Conservation (phyloP, 2,113 vertebrate species). For the Ellobius talpinus region DNA sequence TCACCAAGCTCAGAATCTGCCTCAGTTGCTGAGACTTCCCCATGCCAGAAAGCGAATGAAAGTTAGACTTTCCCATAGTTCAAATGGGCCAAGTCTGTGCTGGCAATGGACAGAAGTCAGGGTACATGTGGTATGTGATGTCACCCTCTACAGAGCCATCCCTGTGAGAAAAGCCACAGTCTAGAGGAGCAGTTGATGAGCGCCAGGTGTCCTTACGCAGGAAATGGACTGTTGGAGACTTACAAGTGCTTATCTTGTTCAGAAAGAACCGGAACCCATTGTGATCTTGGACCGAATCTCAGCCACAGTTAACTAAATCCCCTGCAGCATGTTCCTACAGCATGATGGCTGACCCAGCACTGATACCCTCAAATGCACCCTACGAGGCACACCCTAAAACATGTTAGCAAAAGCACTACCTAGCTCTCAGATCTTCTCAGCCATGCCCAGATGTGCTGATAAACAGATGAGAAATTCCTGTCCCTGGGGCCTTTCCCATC, state of each 20-base stretch:
- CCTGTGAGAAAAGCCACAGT: neutral
- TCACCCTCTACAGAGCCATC: neutral
- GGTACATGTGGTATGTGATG: neutral
- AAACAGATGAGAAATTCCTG: conserved; percentile 88
- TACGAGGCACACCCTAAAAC: conserved; percentile 86
- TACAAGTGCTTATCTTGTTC: conserved; percentile 80
- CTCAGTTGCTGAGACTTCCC: neutral
- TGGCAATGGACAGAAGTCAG: neutral
- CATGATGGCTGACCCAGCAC: conserved; percentile 87
- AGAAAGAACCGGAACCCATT: conserved; percentile 80
- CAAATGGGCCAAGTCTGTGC: accelerated
- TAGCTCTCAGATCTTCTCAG: conserved; percentile 84
- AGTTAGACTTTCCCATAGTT: neutral
- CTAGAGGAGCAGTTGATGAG: neutral
- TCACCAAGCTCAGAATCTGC: neutral
- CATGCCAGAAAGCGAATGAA: neutral
- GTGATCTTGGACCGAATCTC: conserved; percentile 58
- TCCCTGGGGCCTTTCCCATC: conserved; percentile 88
- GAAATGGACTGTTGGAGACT: conserved; percentile 76
- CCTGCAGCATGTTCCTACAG: conserved; percentile 46
- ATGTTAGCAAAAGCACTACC: conserved; percentile 86
- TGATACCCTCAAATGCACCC: conserved; percentile 88
- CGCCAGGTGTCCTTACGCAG: neutral
- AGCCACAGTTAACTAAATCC: conserved; percentile 85
- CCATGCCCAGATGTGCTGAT: conserved; percentile 87